Conservation (phyloP, 2,888 invertebrate genomes). For the Brassicogethes aeneus region DNA sequence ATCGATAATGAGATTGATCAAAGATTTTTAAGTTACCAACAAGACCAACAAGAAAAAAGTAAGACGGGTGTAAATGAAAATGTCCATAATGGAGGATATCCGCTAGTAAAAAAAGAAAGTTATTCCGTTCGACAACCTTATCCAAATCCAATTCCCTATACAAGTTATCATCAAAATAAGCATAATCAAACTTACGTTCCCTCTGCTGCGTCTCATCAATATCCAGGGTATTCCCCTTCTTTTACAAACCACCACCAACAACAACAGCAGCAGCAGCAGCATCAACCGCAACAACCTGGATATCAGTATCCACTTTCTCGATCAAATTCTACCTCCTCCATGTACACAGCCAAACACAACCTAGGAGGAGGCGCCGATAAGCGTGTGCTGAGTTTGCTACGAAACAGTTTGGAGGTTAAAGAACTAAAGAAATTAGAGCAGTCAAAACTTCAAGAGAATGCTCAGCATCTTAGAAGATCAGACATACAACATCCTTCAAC, state of each 20-base stretch:
- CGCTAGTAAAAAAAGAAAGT: not conserved
- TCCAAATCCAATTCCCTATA: conserved; percentile 16
- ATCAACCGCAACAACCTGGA: conserved; percentile 20
- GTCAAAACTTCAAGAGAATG: conserved; percentile 24
- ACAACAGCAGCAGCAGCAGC: conserved; percentile 20
- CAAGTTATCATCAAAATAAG: conserved; percentile 25
- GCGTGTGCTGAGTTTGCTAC: conserved; percentile 58
- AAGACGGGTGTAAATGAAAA: conserved; percentile 13
- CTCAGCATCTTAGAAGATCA: conserved; percentile 22
- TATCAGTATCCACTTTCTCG: conserved; percentile 21
- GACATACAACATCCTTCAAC: conserved; percentile 38
- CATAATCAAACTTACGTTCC: conserved; percentile 36
- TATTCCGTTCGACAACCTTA: not conserved
- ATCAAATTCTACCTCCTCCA: conserved; percentile 24
- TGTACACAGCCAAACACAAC: conserved; percentile 21
- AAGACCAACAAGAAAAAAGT: conserved; percentile 25
- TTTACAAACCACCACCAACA: conserved; percentile 7
- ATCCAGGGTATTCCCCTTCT: conserved; percentile 22
- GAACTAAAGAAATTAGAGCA: conserved; percentile 45
- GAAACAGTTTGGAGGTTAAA: conserved; percentile 63
- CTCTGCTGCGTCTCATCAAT: conserved; percentile 31
- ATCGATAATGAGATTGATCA: conserved; percentile 50
- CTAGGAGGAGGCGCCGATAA: conserved; percentile 54
- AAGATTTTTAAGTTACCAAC: conserved; percentile 40
- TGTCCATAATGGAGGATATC: conserved; percentile 23